These are phyloP conservation scores for Malurus melanocephalus DNA, from an alignment of 2,113 vertebrate species.

Conservation along the genomic window DNA sequence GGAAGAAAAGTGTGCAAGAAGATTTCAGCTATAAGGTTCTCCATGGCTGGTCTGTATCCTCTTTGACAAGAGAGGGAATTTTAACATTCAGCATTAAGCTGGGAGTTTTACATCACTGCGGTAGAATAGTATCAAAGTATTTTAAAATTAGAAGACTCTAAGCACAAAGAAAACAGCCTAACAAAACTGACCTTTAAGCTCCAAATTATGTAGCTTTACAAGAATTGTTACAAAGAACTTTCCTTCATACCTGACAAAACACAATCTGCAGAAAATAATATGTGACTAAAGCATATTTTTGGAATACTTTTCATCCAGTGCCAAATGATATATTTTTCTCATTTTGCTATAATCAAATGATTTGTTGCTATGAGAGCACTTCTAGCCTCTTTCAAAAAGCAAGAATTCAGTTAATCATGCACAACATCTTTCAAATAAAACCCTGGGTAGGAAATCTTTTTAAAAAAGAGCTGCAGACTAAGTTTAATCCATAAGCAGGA, in stretches of 20 bases:
- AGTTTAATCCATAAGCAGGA: not conserved
- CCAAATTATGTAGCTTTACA: not conserved
- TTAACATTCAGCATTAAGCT: not conserved
- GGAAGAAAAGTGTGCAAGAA: not conserved
- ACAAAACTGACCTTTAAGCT: not conserved
- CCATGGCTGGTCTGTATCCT: accelerated
- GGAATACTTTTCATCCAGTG: not conserved
- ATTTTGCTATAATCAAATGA: not conserved
- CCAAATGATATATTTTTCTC: not conserved
- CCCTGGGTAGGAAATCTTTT: not conserved
- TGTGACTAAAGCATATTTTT: not conserved
- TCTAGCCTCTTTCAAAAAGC: not conserved
- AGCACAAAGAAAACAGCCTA: not conserved
- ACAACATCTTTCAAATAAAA: not conserved
- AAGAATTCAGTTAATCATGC: not conserved
- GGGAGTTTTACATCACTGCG: not conserved
- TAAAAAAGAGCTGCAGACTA: not conserved
- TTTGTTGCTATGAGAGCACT: not conserved
- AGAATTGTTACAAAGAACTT: not conserved
- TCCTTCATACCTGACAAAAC: not conserved
- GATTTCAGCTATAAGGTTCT: not conserved
- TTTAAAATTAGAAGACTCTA: not conserved
- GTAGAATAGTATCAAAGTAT: not conserved
- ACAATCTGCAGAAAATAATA: not conserved
- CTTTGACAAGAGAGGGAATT: not conserved